Evolutionary conservation across 1,140 invertebrate genomes (phyloP).

Genomic region (Pogonomyrmex californicus): DNA sequence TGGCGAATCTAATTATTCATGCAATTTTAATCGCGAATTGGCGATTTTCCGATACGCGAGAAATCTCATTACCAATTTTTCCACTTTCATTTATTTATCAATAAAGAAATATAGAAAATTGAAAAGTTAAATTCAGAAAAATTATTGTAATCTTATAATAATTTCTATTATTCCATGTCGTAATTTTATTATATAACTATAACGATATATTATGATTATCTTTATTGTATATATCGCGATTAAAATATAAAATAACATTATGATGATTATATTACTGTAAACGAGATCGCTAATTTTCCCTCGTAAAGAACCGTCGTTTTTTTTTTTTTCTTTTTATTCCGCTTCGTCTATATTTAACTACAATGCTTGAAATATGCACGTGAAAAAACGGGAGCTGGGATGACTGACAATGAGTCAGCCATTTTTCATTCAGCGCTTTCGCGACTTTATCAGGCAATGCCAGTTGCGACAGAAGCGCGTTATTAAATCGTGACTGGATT

Average conservation of each 20-base stretch:
- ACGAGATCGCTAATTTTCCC: neutral
- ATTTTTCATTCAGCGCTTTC: slow-evolving; percentile 44
- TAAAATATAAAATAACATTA: neutral
- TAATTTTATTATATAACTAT: neutral
- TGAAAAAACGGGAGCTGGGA: slow-evolving; percentile 29
- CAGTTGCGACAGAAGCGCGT: slow-evolving; percentile 21
- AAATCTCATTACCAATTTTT: neutral
- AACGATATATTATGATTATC: neutral
- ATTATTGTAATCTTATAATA: neutral
- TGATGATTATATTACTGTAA: neutral
- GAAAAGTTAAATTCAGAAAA: neutral
- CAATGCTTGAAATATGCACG: slow-evolving; percentile 41
- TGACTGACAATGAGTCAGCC: slow-evolving; percentile 49
- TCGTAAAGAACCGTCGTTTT: neutral
- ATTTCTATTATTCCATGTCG: neutral
- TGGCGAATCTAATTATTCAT: neutral
- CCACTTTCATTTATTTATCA: neutral
- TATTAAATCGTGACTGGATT: slow-evolving; percentile 53
- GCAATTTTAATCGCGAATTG: neutral
- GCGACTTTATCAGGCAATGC: slow-evolving; percentile 48
- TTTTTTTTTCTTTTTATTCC: neutral
- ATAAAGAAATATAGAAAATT: neutral
- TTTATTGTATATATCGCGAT: neutral
- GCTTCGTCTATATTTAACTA: slow-evolving; percentile 27
- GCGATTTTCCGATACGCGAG: neutral